A percentile compares a stretch with the other conserved stretches of the same genome.
Evolutionary conservation across 2,797 vertebrate species (phyloP).

Genomic region (Gephyroberyx darwinii): DNA sequence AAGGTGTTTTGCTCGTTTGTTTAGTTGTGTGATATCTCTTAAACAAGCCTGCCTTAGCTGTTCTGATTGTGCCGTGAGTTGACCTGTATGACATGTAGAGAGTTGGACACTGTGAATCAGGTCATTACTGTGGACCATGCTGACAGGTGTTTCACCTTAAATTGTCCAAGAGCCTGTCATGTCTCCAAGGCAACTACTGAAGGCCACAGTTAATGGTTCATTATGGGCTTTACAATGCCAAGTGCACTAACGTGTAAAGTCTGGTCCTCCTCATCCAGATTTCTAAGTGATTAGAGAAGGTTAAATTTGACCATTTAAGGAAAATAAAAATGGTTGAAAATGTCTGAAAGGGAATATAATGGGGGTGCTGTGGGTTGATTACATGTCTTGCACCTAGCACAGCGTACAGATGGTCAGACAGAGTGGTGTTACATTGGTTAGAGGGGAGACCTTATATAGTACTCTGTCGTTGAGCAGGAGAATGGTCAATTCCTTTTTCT

Average conservation of each 20-base stretch:
- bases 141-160: background rate
- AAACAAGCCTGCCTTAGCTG: background rate
- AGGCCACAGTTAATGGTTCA: conserved; percentile 35
- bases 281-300: conserved; percentile 18
- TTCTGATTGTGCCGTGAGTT: conserved; percentile 15
- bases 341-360: conserved; percentile 18
- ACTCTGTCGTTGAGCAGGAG: background rate
- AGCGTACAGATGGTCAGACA: conserved; percentile 17
- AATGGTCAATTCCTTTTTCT: background rate
- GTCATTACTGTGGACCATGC: background rate
- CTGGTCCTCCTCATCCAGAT: conserved; percentile 12
- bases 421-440: conserved; percentile 26
- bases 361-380: conserved; percentile 22
- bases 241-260: conserved; percentile 30
- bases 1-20: conserved; percentile 14
- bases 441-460: background rate
- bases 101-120: background rate
- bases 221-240: conserved; percentile 27
- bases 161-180: background rate
- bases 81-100: background rate
- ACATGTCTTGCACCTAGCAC: conserved; percentile 8
- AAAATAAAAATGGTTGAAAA: conserved; percentile 15
- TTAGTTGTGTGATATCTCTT: conserved; percentile 16
- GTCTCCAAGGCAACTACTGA: conserved; percentile 32
- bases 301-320: conserved; percentile 50